phyloP scores from a whole-genome alignment of 2,113 vertebrate genomes.

The Catagonus wagneri region DNA sequence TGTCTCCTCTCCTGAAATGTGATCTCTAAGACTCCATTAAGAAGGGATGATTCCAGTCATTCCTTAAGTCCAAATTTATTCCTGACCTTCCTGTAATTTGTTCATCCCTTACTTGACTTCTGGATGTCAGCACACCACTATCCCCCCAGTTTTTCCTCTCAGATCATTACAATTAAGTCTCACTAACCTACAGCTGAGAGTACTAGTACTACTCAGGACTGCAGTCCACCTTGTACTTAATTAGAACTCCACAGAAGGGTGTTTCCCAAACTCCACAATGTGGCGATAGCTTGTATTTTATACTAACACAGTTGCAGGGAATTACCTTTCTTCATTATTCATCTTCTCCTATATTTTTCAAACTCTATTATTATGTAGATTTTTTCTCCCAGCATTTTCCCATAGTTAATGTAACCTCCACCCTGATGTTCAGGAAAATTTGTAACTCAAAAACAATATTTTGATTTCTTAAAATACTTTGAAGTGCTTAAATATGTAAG shows the following conservation, averaged over 20 bases:
- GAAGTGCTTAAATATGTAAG: conserved; percentile 5
- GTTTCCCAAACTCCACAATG: not conserved
- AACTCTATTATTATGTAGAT: conserved; percentile 61
- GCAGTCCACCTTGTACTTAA: rapidly evolving
- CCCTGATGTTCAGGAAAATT: conserved; percentile 43
- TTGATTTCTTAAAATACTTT: conserved; percentile 53
- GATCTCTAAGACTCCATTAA: not conserved
- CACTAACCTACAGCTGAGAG: not conserved
- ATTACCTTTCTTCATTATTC: conserved; percentile 43
- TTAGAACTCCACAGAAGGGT: not conserved
- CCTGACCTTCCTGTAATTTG: not conserved
- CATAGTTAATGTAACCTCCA: conserved; percentile 65
- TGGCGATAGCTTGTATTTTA: not conserved
- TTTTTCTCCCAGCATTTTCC: not conserved
- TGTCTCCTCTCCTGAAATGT: not conserved
- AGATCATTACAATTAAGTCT: not conserved
- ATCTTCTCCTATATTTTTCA: conserved; percentile 14
- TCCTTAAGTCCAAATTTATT: not conserved
- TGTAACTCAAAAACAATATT: conserved; percentile 60
- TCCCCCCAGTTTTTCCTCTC: not conserved
- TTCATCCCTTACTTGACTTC: not conserved
- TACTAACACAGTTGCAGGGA: not conserved
- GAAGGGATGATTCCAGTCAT: not conserved
- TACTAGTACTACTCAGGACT: no score
- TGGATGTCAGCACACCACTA: not conserved